Base-by-base conservation (phyloP, 2,888 invertebrate genomes). In the Rhagonycha fulva region DNA sequence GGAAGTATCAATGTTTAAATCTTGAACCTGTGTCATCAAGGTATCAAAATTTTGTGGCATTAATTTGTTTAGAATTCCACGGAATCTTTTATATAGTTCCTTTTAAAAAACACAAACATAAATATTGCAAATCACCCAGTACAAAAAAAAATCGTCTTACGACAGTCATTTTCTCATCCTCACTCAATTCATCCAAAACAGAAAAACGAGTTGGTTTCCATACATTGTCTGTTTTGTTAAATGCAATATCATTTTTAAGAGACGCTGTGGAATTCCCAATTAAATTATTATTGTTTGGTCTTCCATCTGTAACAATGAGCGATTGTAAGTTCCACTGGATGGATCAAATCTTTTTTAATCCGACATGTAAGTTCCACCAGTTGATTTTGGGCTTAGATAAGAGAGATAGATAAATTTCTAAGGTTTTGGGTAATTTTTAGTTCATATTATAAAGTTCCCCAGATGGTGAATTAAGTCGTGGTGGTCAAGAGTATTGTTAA, bases 1-100 rank as follows among this genome's bases (percentile, higher is more conserved):
- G 75, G 92, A 91, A 3, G 93, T 95, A 86, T 96, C 94, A 74
- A 98, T 96, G 79, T 93, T 91, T 30, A 98, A 89, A 12, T 90
- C 88, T 78, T 93, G 91, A 28, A 98, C 94, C 89, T 94, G 95
- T 32, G 92, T 91, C 19, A 97, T 90, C 74, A 98, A 89, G 1
- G 93, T 94, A 72, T 94, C 92, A 86, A 97, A 97, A 86, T 98
- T 98, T 87, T 98, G 96, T 0, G 98, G 98, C 0, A 98, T 98
- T 77, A 98, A 89, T 87, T 98, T 97, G 87, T 98, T 98, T 76
- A 98, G 89, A 80, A 98, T 95, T 84, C 96, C 94, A 80, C 97
- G 91, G 79, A 97, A 94, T 83, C 92, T 93, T 83, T 94, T 95
- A 84, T 95, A 93, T 72, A 97, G 87, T 62, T 94, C 94, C 90